Evolutionary conservation across 2,797 vertebrate genomes (phyloP).

Genomic region (Gallirallus australis): DNA sequence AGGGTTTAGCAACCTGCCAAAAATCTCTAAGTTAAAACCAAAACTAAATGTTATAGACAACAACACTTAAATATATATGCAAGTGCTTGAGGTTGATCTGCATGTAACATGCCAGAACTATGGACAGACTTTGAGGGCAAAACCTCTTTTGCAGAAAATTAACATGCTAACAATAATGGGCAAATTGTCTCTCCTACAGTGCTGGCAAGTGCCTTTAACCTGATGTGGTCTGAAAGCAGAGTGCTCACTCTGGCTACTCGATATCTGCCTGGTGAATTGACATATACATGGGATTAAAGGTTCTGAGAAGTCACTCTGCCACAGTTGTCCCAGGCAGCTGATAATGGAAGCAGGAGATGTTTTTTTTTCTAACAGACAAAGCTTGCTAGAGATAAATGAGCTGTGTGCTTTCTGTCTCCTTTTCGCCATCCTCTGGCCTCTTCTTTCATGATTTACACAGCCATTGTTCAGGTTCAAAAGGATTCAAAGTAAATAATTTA

Average conservation of each 20-base stretch:
- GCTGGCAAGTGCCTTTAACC: not conserved
- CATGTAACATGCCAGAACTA: not conserved
- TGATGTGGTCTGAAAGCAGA: not conserved
- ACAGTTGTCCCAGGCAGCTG: not conserved
- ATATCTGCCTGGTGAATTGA: not conserved
- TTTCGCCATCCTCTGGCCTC: not conserved
- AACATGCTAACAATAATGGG: not conserved
- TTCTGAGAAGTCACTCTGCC: not conserved
- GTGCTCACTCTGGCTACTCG: not conserved
- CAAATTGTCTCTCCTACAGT: not conserved
- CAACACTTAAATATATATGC: not conserved
- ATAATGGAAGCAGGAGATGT: not conserved
- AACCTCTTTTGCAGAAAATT: not conserved
- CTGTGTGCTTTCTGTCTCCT: not conserved
- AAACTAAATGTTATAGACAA: not conserved
- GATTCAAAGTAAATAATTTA: not conserved
- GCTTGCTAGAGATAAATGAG: not conserved
- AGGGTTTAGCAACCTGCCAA: not conserved
- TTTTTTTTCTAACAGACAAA: not conserved
- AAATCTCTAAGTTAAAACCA: not conserved
- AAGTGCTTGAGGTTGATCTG: not conserved
- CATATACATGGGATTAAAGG: not conserved
- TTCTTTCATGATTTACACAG: not conserved
- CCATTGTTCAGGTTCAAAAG: not conserved
- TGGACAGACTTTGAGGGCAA: not conserved